Conservation (phyloP, 2,113 vertebrate species). For the Microtus ochrogaster region DNA sequence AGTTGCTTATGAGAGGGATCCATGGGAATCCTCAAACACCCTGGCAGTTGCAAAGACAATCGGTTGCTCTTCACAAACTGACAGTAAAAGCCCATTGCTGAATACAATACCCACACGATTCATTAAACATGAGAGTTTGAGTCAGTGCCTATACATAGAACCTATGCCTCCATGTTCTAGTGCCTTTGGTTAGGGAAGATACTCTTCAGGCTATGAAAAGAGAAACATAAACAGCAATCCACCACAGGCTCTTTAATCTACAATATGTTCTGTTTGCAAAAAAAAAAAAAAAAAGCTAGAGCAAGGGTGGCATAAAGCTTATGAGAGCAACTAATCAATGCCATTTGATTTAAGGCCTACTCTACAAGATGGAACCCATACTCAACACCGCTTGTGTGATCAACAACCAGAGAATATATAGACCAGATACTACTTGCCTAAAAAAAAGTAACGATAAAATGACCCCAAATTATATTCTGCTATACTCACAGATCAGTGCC, state of each 20-base stretch:
- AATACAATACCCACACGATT: background rate
- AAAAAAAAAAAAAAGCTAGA: background rate
- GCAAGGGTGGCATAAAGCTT: background rate
- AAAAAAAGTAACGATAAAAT: background rate
- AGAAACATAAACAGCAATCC: background rate
- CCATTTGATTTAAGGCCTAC: background rate
- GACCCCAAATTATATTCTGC: background rate
- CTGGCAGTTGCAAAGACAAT: background rate
- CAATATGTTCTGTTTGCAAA: background rate
- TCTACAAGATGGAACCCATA: background rate
- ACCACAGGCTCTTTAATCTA: background rate
- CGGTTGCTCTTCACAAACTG: background rate
- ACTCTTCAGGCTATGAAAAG: background rate
- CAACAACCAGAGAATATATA: background rate
- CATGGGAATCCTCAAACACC: background rate
- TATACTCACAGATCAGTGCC: background rate
- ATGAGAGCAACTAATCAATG: background rate
- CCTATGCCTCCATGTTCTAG: background rate
- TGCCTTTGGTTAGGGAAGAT: background rate
- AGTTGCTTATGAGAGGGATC: background rate
- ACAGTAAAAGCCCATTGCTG: background rate
- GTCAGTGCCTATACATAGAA: background rate
- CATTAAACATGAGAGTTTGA: background rate
- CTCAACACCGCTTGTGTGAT: background rate
- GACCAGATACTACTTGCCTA: background rate